Evolutionary conservation across 2,113 vertebrate species (phyloP).

Genomic region (Percina caprodes): DNA sequence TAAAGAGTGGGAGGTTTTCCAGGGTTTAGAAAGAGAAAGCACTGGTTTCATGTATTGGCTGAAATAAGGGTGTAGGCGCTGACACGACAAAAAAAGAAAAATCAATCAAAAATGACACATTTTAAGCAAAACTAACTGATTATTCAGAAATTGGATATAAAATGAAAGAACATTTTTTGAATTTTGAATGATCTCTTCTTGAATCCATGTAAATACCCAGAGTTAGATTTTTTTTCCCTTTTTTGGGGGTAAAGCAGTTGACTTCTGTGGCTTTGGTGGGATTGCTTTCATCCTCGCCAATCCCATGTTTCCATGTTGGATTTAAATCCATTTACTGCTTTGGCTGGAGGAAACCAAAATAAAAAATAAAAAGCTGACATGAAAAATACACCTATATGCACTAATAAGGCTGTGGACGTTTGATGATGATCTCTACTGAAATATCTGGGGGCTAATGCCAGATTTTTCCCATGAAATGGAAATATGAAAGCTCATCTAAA

Average conservation of each 20-base stretch:
- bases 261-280: conserved; percentile 65
- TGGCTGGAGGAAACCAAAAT: conserved; percentile 49
- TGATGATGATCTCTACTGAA: conserved; percentile 34
- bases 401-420: conserved; percentile 43
- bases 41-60: conserved; percentile 10
- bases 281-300: conserved; percentile 75
- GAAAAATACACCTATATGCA: conserved; percentile 58
- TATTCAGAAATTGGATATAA: conserved; percentile 1
- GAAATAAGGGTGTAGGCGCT: conserved; percentile 25
- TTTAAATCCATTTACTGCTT: conserved; percentile 73
- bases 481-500: neutral
- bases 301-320: conserved; percentile 71
- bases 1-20: conserved; percentile 53
- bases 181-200: conserved; percentile 29
- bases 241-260: conserved; percentile 27
- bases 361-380: conserved; percentile 43
- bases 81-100: conserved; percentile 24
- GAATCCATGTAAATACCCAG: conserved; percentile 38
- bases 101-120: neutral
- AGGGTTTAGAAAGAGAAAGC: conserved; percentile 30
- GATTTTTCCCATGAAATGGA: conserved; percentile 3
- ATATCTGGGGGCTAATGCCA: conserved; percentile 7
- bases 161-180: no score
- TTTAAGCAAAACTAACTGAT: conserved; percentile 16
- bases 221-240: conserved; percentile 19